Conservation (phyloP, 1,140 invertebrate genomes). For the Eriosoma lanigerum region DNA sequence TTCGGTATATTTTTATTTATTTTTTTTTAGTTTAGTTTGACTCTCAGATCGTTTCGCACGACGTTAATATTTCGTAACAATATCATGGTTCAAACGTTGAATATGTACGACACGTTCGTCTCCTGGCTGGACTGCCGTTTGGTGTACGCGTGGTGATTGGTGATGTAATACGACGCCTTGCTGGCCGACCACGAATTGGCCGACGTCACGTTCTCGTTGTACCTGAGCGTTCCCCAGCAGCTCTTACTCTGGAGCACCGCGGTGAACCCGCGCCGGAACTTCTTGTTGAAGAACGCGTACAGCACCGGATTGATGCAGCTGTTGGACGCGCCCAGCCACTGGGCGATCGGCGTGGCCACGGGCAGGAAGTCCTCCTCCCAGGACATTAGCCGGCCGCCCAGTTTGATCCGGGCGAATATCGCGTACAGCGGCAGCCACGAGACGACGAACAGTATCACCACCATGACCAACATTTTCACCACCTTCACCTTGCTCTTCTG, state of each 20-base stretch:
- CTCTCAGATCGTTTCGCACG: neutral
- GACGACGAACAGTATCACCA: constrained; percentile 90
- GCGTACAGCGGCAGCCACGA: constrained; percentile 94
- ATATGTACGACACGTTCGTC: constrained; percentile 58
- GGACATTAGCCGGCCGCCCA: constrained; percentile 69
- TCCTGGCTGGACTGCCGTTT: constrained; percentile 56
- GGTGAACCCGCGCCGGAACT: constrained; percentile 89
- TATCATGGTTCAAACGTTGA: constrained; percentile 53
- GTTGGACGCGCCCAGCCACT: constrained; percentile 94
- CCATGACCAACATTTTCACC: constrained; percentile 93
- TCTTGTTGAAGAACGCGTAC: constrained; percentile 97
- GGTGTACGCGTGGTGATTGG: constrained; percentile 63
- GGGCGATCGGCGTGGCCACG: constrained; percentile 84
- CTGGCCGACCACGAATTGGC: constrained; percentile 61
- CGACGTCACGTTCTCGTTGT: constrained; percentile 80
- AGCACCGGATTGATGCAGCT: constrained; percentile 96
- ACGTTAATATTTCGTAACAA: too few relatives aligned
- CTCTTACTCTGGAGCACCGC: constrained; percentile 81
- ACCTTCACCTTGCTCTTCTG: constrained; percentile 86
- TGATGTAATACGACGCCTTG: constrained; percentile 77
- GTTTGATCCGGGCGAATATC: constrained; percentile 83
- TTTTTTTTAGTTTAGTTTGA: too few relatives aligned
- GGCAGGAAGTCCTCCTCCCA: constrained; percentile 79
- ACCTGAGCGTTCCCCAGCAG: constrained; percentile 79
- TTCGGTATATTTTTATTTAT: too few relatives aligned